Conservation (phyloP, 2,113 vertebrate genomes). For the Daboia siamensis region DNA sequence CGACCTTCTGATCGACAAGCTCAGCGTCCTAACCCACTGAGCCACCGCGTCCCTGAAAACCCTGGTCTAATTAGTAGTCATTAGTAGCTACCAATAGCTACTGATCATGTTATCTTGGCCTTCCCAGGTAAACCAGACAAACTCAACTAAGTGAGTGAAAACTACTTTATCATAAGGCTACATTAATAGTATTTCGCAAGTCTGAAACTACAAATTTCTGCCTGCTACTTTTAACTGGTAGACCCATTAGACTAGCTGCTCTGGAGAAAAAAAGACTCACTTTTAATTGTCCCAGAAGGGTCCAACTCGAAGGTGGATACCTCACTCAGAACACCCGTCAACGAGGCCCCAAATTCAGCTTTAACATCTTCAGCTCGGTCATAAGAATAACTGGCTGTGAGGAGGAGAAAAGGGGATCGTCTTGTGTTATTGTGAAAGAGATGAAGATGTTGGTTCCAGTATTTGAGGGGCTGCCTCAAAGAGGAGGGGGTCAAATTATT, state of each 20-base stretch:
- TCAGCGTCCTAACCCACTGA: too few species aligned
- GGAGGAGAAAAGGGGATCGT: not conserved
- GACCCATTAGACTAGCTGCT: not conserved
- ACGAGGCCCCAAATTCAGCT: slow-evolving; percentile 70
- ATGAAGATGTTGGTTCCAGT: not conserved
- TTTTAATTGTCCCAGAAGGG: slow-evolving; percentile 8
- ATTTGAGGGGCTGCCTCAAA: not conserved
- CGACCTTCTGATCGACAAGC: too few species aligned
- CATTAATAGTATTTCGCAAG: too few species aligned
- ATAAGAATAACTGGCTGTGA: slow-evolving; percentile 70
- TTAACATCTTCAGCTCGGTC: slow-evolving; percentile 77
- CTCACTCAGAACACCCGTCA: slow-evolving; percentile 74
- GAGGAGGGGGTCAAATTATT: not conserved
- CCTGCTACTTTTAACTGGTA: not conserved
- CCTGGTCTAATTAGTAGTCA: not conserved
- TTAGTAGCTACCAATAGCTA: not conserved
- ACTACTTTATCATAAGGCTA: too few species aligned
- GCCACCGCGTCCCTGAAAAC: not conserved
- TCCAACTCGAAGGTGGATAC: slow-evolving; percentile 35
- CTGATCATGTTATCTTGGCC: not conserved
- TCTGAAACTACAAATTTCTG: not conserved
- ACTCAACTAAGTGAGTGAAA: too few species aligned
- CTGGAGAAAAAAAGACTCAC: not conserved
- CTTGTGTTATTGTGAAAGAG: not conserved
- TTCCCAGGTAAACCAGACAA: too few species aligned